A percentile compares a stretch with the other conserved stretches of the same genome.
These are phyloP conservation scores for Lepidochrysops patricia DNA, from an alignment of 2,888 invertebrate genomes.

Conservation along the genomic window DNA sequence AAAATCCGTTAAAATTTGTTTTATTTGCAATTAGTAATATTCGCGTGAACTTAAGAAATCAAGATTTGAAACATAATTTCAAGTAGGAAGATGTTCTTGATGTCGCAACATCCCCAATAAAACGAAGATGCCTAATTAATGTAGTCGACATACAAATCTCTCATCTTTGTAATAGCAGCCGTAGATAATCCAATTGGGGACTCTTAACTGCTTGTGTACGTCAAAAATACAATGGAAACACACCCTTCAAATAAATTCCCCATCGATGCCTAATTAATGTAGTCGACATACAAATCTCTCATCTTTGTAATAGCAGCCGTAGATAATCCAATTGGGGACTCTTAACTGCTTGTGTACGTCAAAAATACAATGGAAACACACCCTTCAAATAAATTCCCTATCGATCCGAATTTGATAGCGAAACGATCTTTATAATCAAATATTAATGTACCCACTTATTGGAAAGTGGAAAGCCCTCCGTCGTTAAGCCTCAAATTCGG, in stretches of 20 bases:
- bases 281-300: no score
- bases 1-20: no score
- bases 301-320: no score
- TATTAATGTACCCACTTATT: conserved; percentile 3
- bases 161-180: no score
- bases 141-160: no score
- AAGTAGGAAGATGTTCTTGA: no score
- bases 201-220: neutral
- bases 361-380: neutral
- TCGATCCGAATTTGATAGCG: neutral
- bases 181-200: neutral
- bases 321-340: neutral
- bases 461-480: neutral
- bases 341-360: neutral
- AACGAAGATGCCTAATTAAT: no score
- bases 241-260: neutral
- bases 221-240: neutral
- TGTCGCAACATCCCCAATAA: no score
- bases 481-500: neutral
- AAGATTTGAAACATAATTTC: no score
- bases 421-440: neutral
- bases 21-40: no score
- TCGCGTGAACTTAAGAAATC: no score
- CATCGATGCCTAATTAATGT: no score
- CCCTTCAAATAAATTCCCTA: neutral